Conservation (phyloP, 2,113 vertebrate genomes). For the Halcyon malimbica region DNA sequence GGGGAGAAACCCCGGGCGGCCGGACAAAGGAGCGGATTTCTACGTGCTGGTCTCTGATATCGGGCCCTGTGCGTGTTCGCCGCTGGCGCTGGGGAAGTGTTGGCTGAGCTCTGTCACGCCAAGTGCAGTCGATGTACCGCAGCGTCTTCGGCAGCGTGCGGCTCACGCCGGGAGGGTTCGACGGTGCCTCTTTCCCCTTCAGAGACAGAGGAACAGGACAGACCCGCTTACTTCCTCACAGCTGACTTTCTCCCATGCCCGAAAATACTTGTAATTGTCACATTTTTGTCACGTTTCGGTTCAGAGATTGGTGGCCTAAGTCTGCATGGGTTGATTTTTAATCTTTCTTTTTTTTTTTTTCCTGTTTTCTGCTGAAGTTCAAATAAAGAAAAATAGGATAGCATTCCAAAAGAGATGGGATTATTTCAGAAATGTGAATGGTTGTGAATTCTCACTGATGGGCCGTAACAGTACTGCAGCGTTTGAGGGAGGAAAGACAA, state of each 20-base stretch:
- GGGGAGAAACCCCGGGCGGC: not conserved
- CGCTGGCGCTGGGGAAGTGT: fast-evolving
- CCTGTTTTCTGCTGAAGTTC: not conserved
- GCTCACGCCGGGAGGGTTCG: fast-evolving
- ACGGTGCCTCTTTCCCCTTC: fast-evolving
- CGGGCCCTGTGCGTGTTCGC: fast-evolving
- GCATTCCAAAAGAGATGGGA: not conserved
- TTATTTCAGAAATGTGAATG: not conserved
- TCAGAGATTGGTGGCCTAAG: too few species aligned
- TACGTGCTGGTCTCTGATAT: fast-evolving
- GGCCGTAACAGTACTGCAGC: fast-evolving
- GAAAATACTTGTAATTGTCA: not conserved
- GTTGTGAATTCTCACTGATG: not conserved
- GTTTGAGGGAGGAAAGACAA: not conserved
- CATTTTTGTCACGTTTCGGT: too few species aligned
- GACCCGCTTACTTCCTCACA: fast-evolving
- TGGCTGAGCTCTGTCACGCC: fast-evolving
- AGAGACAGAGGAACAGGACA: not conserved
- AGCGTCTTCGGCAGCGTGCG: fast-evolving
- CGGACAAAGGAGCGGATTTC: fast-evolving
- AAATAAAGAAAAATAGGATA: not conserved
- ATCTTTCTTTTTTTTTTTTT: not conserved
- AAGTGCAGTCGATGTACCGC: fast-evolving
- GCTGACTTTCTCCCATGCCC: not conserved
- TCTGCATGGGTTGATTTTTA: not conserved